These are phyloP conservation scores for Stratiomys singularior DNA, from an alignment of 2,888 invertebrate species.

Conservation along the genomic window DNA sequence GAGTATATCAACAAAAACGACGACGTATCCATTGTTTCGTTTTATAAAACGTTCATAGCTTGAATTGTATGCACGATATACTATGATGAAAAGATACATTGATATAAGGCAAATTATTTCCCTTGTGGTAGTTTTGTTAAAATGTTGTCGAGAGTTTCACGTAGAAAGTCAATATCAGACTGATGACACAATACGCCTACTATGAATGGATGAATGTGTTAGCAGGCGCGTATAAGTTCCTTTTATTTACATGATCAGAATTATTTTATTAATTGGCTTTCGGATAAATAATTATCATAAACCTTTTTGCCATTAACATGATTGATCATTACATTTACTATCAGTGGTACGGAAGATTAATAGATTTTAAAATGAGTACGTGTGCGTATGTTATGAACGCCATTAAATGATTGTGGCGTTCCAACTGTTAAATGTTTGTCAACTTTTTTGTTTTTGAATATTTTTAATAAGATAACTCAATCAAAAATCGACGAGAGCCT, in stretches of 20 bases:
- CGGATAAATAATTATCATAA: conserved; percentile 26
- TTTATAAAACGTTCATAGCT: background rate
- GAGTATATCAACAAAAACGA: conserved; percentile 19
- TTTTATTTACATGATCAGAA: background rate
- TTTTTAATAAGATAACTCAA: too few species aligned
- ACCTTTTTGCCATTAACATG: background rate
- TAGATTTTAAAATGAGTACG: too few species aligned
- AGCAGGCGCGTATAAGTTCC: background rate
- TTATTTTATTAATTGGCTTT: conserved; percentile 19
- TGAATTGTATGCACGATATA: background rate
- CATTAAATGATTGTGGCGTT: too few species aligned
- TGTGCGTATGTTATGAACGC: too few species aligned
- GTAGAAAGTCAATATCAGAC: background rate
- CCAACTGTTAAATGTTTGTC: too few species aligned
- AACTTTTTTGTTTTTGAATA: too few species aligned
- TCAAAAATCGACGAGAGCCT: too few species aligned
- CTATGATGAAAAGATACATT: background rate
- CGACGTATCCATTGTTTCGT: conserved; percentile 13
- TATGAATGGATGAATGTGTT: background rate
- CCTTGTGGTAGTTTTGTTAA: conserved; percentile 11
- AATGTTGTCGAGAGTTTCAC: conserved; percentile 17
- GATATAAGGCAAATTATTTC: conserved; percentile 9
- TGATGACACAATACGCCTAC: background rate
- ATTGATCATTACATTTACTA: background rate
- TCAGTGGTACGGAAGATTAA: too few species aligned